These are phyloP conservation scores for Channallabes apus DNA, from an alignment of 2,797 vertebrate genomes.

Conservation along the genomic window DNA sequence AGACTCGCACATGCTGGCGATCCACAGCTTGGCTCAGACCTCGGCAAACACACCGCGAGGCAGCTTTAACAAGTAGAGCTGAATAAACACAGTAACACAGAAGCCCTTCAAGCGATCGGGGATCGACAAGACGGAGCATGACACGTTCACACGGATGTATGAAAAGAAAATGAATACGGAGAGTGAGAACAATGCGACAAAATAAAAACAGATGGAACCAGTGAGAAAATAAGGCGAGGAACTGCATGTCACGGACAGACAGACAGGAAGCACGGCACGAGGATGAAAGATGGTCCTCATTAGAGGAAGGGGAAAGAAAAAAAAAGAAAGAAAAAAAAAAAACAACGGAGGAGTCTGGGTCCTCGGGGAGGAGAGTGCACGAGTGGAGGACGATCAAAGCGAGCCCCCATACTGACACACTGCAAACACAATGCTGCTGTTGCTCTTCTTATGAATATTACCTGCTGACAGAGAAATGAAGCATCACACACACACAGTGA, in stretches of 20 bases:
- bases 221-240: slow-evolving; percentile 27
- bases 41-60: neutral
- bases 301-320: slow-evolving; percentile 34
- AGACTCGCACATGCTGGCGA: neutral
- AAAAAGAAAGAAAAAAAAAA: too few species aligned
- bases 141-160: neutral
- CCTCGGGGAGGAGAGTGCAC: slow-evolving; percentile 45
- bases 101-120: neutral
- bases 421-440: slow-evolving; percentile 37
- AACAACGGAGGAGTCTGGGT: slow-evolving; percentile 43
- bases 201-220: slow-evolving; percentile 9
- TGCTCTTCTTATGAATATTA: slow-evolving; percentile 52
- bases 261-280: slow-evolving; percentile 22
- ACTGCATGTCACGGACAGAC: slow-evolving; percentile 17
- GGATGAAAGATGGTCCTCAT: slow-evolving; percentile 50
- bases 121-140: neutral
- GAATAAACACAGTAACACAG: slow-evolving; percentile 3
- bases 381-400: slow-evolving; percentile 50
- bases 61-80: neutral
- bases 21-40: slow-evolving; percentile 4
- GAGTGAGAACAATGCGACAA: slow-evolving; percentile 11
- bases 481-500: slow-evolving; percentile 31
- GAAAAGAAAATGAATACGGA: neutral
- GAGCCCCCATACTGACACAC: slow-evolving; percentile 38
- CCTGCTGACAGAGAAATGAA: slow-evolving; percentile 35